phyloP scores from a whole-genome alignment of 2,888 invertebrate genomes.

The Drosophila mimica region DNA sequence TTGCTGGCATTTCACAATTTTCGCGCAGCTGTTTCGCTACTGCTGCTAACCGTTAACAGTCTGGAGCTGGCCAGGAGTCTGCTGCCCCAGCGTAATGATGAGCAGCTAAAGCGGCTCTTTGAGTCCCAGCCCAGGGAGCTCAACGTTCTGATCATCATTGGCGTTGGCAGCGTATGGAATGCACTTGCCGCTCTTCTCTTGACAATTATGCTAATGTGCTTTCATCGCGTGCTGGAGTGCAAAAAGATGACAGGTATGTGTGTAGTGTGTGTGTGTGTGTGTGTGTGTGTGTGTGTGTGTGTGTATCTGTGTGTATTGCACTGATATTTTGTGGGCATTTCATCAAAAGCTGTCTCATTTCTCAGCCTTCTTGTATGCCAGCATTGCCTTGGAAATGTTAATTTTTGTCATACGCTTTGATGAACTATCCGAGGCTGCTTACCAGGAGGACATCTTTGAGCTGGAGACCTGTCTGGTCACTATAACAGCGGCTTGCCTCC shows the following conservation, averaged over 20 bases:
- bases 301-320: not conserved
- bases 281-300: conserved; percentile 8
- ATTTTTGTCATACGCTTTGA: conserved; percentile 78
- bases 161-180: conserved; percentile 76
- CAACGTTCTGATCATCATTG: conserved; percentile 74
- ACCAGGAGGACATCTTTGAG: conserved; percentile 74
- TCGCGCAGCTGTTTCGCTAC: conserved; percentile 81
- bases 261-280: not conserved
- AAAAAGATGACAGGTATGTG: conserved; percentile 82
- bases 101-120: conserved; percentile 58
- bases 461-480: conserved; percentile 77
- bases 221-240: conserved; percentile 82
- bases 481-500: conserved; percentile 60
- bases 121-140: conserved; percentile 51
- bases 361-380: conserved; percentile 80
- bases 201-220: conserved; percentile 82
- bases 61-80: conserved; percentile 82
- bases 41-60: conserved; percentile 81
- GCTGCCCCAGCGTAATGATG: conserved; percentile 65
- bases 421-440: conserved; percentile 79
- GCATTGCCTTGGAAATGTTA: conserved; percentile 65
- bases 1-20: conserved; percentile 84
- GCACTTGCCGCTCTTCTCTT: conserved; percentile 76
- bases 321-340: conserved; percentile 46
- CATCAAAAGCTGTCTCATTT: conserved; percentile 45